Conservation (phyloP, 2,113 vertebrate genomes). For the Megaceryle torquata region DNA sequence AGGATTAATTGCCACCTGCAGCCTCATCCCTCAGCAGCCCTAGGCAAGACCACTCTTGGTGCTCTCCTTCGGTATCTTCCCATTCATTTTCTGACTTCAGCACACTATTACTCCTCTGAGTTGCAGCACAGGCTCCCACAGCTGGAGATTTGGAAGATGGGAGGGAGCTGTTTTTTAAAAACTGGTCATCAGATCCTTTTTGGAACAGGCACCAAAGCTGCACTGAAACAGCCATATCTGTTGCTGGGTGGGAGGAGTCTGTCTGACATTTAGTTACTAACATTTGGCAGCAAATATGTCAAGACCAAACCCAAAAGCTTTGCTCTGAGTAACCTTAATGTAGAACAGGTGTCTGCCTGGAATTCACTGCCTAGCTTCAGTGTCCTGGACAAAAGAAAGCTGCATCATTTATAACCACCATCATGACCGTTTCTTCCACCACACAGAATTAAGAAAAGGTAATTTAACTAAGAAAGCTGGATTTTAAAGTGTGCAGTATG, state of each 20-base stretch:
- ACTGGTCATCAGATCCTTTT: not conserved
- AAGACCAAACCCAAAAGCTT: not conserved
- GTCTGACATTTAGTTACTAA: not conserved
- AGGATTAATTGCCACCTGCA: not conserved
- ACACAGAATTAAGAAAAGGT: not conserved
- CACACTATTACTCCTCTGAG: not conserved
- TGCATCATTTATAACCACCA: not conserved
- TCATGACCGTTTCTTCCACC: not conserved
- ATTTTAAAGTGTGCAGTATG: not conserved
- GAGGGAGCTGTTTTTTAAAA: not conserved
- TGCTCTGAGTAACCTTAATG: not conserved
- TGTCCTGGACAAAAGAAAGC: not conserved
- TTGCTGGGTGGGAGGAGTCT: not conserved
- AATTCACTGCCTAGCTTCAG: not conserved
- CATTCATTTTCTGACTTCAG: not conserved
- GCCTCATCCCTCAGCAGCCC: not conserved
- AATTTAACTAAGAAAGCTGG: not conserved
- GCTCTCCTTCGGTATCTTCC: not conserved
- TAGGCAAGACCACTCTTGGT: not conserved
- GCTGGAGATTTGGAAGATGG: not conserved
- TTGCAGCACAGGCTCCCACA: not conserved
- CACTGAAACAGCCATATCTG: not conserved
- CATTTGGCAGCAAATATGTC: not conserved
- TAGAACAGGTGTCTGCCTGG: not conserved
- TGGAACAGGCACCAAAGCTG: not conserved